A percentile compares a stretch with the other conserved stretches of the same genome.
Conservation (phyloP, 2,113 vertebrate species). For the Brienomyrus longianalis region DNA sequence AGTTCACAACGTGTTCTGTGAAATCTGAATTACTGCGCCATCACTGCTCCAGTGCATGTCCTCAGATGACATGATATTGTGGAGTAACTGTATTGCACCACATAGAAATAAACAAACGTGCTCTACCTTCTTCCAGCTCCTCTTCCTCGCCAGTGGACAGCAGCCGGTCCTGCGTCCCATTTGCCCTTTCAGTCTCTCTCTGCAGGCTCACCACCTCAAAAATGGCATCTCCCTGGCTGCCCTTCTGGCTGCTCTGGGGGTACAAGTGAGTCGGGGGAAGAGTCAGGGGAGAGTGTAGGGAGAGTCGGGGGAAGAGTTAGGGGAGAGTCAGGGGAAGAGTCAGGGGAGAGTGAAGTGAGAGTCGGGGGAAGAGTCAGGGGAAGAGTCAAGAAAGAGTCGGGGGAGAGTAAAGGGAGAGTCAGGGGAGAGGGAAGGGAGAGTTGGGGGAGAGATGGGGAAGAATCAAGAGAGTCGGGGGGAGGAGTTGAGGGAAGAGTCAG, state of each 20-base stretch:
- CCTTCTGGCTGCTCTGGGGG: slow-evolving; percentile 69
- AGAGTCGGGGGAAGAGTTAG: neutral
- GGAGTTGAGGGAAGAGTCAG: neutral
- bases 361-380: neutral
- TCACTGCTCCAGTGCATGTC: neutral
- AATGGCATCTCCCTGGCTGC: slow-evolving; percentile 73
- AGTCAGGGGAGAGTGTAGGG: too few relatives aligned
- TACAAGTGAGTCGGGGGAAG: neutral
- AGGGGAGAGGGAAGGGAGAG: neutral
- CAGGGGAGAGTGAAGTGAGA: too few relatives aligned
- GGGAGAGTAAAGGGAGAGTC: neutral
- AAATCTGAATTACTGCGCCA: neutral
- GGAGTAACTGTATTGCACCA: neutral
- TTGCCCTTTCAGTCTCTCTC: slow-evolving; percentile 72
- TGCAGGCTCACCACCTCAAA: slow-evolving; percentile 91
- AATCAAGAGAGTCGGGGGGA: neutral
- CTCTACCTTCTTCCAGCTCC: slow-evolving; percentile 82
- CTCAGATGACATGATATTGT: neutral
- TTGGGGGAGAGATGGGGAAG: neutral
- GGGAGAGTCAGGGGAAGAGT: too few relatives aligned
- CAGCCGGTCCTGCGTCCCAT: slow-evolving; percentile 58
- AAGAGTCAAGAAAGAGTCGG: neutral
- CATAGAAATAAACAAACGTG: neutral
- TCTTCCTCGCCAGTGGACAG: slow-evolving; percentile 77
- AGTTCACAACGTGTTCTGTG: neutral